Base-by-base conservation (phyloP, 2,113 vertebrate genomes). In the Sapayoa aenigma region DNA sequence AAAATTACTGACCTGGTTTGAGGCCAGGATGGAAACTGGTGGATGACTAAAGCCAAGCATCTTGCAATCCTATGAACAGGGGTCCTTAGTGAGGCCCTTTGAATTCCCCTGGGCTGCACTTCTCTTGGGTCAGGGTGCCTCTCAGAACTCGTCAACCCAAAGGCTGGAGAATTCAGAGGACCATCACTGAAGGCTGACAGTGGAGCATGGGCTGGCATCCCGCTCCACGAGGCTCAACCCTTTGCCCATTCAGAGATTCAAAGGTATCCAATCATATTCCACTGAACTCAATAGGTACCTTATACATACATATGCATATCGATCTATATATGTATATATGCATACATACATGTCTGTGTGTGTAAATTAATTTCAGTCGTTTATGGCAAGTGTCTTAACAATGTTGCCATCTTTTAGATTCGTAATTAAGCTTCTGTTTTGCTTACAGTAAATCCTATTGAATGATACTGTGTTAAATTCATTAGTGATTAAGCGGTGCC, bases 51-150 rank as follows among this genome's bases (percentile, higher is more conserved):
- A 59, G 31, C 52, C 1, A 1, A 25, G 37, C 28, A 14, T 22
- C 44, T 11, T 37, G 25, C 6, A 31, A 3, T 4, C 31, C 66
- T 31, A 1, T 12, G 42, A 49, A 27, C 1, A 0, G 6, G 19
- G 7, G 9, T 41, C 41, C 66, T 25, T 22, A 0, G 0, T 3
- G 42, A 31, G 24, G 14, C 35, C 21, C 25, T 42, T 11, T 22
- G 14, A 37, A 14, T 11, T 27, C 17, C 31, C 17, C 7, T 7
- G 35, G n/a, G 4, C 21, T 8, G 18, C 42, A 28, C 3, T 22
- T 73, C 27, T 27, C 41, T 9, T 19, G 42, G 27, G 28, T 42
- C 58, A 42, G 67, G 50, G 15, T 23, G 18, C 31, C 21, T 50
- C 52, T 35, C 3, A 1, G 35, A 42, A 37, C 59, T 27, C 42